Percentiles rank a stretch among this genome's conserved stretches.
These are phyloP conservation scores for Sarcophaga peregrina DNA, from an alignment of 1,140 invertebrate genomes.

Conservation along the genomic window DNA sequence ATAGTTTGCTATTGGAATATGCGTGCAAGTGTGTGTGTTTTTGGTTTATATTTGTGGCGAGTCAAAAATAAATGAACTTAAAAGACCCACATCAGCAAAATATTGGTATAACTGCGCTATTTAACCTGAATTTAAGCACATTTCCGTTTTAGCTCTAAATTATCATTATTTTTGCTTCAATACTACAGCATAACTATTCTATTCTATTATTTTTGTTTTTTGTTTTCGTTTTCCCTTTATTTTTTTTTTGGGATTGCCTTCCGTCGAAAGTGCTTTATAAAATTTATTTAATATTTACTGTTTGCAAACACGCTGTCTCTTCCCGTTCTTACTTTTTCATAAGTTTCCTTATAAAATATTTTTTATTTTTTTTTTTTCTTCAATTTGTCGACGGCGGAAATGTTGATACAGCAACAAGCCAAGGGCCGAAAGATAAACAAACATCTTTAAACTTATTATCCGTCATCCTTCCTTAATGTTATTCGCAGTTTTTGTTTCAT, in stretches of 20 bases:
- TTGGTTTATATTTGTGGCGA: background rate
- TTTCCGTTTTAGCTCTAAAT: slow-evolving; percentile 10
- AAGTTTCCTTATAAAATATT: too few species aligned
- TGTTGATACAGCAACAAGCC: background rate
- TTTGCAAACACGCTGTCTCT: slow-evolving; percentile 3
- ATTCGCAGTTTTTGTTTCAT: background rate
- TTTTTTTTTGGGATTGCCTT: background rate
- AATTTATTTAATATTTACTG: slow-evolving; percentile 7
- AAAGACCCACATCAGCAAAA: slow-evolving; percentile 14
- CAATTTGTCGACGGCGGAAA: background rate
- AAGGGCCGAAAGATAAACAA: background rate
- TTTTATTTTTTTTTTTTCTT: background rate
- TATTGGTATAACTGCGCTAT: background rate
- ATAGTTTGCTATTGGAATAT: background rate
- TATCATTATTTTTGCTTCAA: background rate
- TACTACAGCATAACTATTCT: too few species aligned
- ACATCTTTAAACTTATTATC: background rate
- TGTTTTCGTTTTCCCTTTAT: background rate
- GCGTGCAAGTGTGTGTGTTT: background rate
- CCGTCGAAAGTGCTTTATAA: background rate
- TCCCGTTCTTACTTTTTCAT: background rate
- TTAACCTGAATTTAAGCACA: slow-evolving; percentile 3
- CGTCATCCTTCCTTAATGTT: slow-evolving; percentile 9
- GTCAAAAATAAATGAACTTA: background rate
- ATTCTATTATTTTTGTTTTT: too few species aligned